phyloP scores from a whole-genome alignment of 2,113 vertebrate species.

The Neotoma lepida region DNA sequence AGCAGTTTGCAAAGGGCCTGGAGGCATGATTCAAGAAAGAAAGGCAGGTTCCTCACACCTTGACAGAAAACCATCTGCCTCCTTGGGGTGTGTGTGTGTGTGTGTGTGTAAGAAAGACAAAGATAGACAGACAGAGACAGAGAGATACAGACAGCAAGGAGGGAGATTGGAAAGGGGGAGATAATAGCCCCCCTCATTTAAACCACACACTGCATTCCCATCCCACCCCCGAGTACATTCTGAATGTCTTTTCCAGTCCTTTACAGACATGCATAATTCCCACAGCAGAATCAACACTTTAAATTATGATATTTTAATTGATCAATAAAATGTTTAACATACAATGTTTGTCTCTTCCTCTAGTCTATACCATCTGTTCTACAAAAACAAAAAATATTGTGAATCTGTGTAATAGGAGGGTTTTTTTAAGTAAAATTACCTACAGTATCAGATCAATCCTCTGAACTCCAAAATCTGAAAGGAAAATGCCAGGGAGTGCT shows the following conservation, averaged over 20 bases:
- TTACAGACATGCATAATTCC: slow-evolving; percentile 36
- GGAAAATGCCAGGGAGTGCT: slow-evolving; percentile 35
- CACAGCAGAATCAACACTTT: slow-evolving; percentile 72
- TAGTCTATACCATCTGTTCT: slow-evolving; percentile 75
- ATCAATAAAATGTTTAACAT: slow-evolving; percentile 80
- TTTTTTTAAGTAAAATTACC: slow-evolving; percentile 73
- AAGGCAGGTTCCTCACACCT: slow-evolving; percentile 54
- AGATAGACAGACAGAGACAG: not conserved
- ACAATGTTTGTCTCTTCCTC: slow-evolving; percentile 76
- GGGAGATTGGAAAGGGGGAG: no score
- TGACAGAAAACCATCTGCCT: slow-evolving; percentile 62
- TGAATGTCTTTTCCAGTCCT: slow-evolving; percentile 9
- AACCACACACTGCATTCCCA: slow-evolving; percentile 21
- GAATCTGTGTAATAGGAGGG: slow-evolving; percentile 70
- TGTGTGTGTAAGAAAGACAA: not conserved
- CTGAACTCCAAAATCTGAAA: slow-evolving; percentile 53
- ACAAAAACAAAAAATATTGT: slow-evolving; percentile 68
- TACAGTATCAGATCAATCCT: slow-evolving; percentile 50
- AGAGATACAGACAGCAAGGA: not conserved
- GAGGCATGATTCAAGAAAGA: slow-evolving; percentile 57
- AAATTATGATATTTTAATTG: slow-evolving; percentile 81
- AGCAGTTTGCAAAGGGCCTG: slow-evolving; percentile 58
- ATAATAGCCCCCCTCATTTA: not conserved
- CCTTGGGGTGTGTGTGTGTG: not conserved
- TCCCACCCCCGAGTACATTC: not conserved